Base-by-base conservation (phyloP, 2,797 vertebrate genomes). In the Periophthalmus magnuspinnatus region DNA sequence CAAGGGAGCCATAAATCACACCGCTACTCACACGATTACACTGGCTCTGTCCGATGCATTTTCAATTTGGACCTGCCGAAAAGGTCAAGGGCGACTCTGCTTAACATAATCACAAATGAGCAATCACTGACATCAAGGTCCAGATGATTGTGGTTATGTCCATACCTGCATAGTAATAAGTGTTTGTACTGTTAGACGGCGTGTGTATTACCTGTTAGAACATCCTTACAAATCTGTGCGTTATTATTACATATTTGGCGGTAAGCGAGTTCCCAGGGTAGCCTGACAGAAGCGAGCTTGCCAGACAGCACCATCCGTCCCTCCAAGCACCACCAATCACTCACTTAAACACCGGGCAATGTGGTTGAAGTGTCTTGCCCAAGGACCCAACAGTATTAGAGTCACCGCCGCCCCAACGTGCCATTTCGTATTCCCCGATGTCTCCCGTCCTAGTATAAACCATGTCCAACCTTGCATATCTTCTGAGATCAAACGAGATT, bases 101-200 rank as follows among this genome's bases (percentile, higher is more conserved):
- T 63, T 63, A 63, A 47, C 61, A 60, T 60, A 60, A 60, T 45
- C 38, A 28, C 61, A 50, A 50, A 65, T 52, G 34, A 61, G 59
- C 34, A 61, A 60, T 60, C 58, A 60, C 58, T 60, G 36, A 55
- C 14, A 32, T 33, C 56, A 28, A 63, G 47, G 38, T 47, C 13
- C n/a, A 50, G 34, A 62, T 69, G 14, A 61, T 61, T 61, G 59
- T 61, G 59, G n/a, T 59, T 13, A 14, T 38, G 28, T 61, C 19
- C 34, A 41, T 34, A 61, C 34, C 33, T 36, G 58, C 16, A 60
- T 60, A 60, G 17, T 59, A 59, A 59, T 32, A 59, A 59, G 58
- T 60, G 58, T 60, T 19, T 33, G 34, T 36, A 60, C 32, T 60
- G 34, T 36, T 17, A 54, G 54, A 56, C n/a, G 9, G 9, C 11